Evolutionary conservation across 2,888 invertebrate genomes (phyloP).

Genomic region (Macrosoma leucophasiata): DNA sequence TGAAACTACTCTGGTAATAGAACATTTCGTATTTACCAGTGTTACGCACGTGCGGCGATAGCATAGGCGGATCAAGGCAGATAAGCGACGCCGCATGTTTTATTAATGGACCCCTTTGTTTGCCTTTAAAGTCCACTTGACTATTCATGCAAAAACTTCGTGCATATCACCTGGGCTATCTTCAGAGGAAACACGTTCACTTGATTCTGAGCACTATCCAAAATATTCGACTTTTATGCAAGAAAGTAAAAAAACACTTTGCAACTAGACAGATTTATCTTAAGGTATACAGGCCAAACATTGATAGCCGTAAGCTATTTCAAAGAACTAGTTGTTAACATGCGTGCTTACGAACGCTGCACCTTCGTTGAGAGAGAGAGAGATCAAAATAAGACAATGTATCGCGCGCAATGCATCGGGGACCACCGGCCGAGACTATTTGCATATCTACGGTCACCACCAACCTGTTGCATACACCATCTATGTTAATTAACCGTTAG

Average conservation of each 20-base stretch:
- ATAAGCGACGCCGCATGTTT: conserved; percentile 46
- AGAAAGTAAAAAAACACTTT: too few species aligned
- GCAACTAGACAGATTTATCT: too few species aligned
- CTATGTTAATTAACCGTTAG: conserved; percentile 54
- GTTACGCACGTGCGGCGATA: too few species aligned
- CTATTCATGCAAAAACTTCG: conserved; percentile 38
- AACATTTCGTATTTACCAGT: too few species aligned
- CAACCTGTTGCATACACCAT: conserved; percentile 35
- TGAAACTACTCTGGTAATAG: too few species aligned
- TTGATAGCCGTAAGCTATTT: conserved; percentile 10
- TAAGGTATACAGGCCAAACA: too few species aligned
- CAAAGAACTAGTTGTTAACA: conserved; percentile 21
- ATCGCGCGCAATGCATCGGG: conserved; percentile 33
- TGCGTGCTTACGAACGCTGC: conserved; percentile 14
- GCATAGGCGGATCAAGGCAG: conserved; percentile 24
- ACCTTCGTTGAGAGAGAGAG: conserved; percentile 19
- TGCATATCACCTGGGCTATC: conserved; percentile 11
- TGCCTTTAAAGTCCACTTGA: conserved; percentile 38
- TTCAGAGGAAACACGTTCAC: conserved; percentile 6
- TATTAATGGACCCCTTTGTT: conserved; percentile 59
- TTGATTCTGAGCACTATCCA: conserved; percentile 1
- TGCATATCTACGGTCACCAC: conserved; percentile 44
- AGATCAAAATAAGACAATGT: conserved; percentile 33
- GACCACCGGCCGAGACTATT: conserved; percentile 57
- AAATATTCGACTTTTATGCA: too few species aligned